Base-by-base conservation (phyloP, 2,113 vertebrate species). In the Neofelis nebulosa region DNA sequence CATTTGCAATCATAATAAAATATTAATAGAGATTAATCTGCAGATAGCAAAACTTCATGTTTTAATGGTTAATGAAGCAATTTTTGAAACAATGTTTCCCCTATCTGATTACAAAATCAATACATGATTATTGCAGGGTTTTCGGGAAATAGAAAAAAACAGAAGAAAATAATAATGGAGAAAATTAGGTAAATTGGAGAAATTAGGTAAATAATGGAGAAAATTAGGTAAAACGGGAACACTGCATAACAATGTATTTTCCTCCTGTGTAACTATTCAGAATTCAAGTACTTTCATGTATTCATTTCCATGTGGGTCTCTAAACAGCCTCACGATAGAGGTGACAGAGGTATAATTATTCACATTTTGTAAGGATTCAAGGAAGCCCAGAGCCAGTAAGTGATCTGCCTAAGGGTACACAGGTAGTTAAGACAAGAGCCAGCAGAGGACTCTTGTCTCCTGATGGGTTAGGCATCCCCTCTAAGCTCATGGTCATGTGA, bases 111-210 rank as follows among this genome's bases (percentile, higher is more conserved):
- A 91, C 5, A 82, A 83, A 94, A 94, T 90, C 68, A 91, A 85
- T 55, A 69, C 50, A 71, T 76, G 78, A 73, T n/a, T 11, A 74
- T 11, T 91, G 38, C 6, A 96, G 52, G 5, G 2, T 92, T 89
- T 93, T 29, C 23, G 65, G 23, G 71, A 95, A 93, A 93, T 61
- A 85, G 0, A 89, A 33, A 89, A 80, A 89, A 95, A 1, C 23
- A 27, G 2, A 45, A 81, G 50, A 95, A 97, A 93, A 55, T 85
- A 52, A 36, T 41, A 88, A 78, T 69, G 11, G 31, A 97, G 33
- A 90, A 95, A 97, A 89, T 85, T 21, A 89, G 36, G 25, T 50
- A 92, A 78, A 95, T 69, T 80, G 6, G 21, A 97, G 36, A 90
- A 94, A 98, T 76, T 76, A 76, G 27, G 14, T 78, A 78, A 78